Percentiles rank a stretch among this genome's conserved stretches.
Evolutionary conservation across 2,797 vertebrate species (phyloP).

Genomic region (Sebastes hubbsi): DNA sequence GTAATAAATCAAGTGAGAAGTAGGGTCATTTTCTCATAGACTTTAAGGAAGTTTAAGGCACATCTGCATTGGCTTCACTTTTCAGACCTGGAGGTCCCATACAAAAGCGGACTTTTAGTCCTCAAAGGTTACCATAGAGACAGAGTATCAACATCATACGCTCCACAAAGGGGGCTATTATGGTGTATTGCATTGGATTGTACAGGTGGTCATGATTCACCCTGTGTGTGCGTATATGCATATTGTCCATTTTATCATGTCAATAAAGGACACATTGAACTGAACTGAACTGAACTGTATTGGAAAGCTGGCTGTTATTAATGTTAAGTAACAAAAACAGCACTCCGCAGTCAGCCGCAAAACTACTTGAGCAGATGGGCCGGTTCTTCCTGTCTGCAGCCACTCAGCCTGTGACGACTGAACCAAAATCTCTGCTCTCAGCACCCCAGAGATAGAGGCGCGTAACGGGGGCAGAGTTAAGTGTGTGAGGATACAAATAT

Average conservation of each 20-base stretch:
- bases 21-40: too few relatives aligned
- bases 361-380: conserved; percentile 87
- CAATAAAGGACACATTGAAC: conserved; percentile 28
- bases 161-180: conserved; percentile 23
- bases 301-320: conserved; percentile 43
- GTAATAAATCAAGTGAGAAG: too few relatives aligned
- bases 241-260: conserved; percentile 32
- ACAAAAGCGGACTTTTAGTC: background rate
- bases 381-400: conserved; percentile 87
- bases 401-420: conserved; percentile 85
- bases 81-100: too few relatives aligned
- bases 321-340: conserved; percentile 37
- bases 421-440: conserved; percentile 80
- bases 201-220: conserved; percentile 50
- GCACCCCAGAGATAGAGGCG: conserved; percentile 82
- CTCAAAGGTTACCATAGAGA: conserved; percentile 32
- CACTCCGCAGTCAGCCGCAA: conserved; percentile 24
- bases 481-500: conserved; percentile 19
- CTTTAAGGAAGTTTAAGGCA: too few relatives aligned
- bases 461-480: conserved; percentile 30
- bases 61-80: too few relatives aligned
- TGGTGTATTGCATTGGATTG: conserved; percentile 14
- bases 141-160: conserved; percentile 39
- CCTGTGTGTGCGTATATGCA: conserved; percentile 4
- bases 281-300: conserved; percentile 13